Base-by-base conservation (phyloP, 2,888 invertebrate genomes). In the Cyrtodaria siliqua region DNA sequence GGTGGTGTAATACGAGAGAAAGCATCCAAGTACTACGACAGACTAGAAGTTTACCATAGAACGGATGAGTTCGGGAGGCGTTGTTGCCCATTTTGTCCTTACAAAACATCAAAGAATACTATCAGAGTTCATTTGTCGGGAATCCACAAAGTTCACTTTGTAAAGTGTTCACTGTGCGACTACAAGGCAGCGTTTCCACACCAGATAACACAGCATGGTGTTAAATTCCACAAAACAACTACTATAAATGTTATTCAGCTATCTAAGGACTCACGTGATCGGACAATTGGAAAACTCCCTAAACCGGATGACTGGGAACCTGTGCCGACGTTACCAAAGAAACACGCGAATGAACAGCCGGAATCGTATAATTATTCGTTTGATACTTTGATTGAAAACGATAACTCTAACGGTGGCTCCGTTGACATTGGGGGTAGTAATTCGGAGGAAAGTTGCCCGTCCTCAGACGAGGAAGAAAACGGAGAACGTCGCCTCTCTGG, bases 171-270 rank as follows among this genome's bases (percentile, higher is more conserved):
- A 6, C 42, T 78, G 18, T 81, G 81, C 59, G 77, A 75, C 38
- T 81, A 78, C 53, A 81, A 64, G 20, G 81, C 78, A 2, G 81
- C 81, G 9, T 81, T 81, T 52, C 81, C 81, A 4, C 78, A 81
- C 42, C 81, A 81, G 56, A 74, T 81, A 6, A 71, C 61, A 9
- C 70, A 78, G 20, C 81, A 81, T 49, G 81, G 78, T 3, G 38
- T 75, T 49, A 74, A 73, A n/a, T 68, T 71, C 44, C 81, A 81
- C 38, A 74, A 78, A 50, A 72, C 73, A 12, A 71, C 62, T 1
- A 72, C 78, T 24, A 59, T 78, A 14, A 72, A 81, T 18, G 81
- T 81, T 23, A 75, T 78, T 14, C 81, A 81, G 47, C 59, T 81
- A 12, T 71, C 81, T 0, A 81, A 81, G 47, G 72, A 75, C n/a